Evolutionary conservation across 2,797 vertebrate species (phyloP).

Genomic region (Malacoctenus gilli): DNA sequence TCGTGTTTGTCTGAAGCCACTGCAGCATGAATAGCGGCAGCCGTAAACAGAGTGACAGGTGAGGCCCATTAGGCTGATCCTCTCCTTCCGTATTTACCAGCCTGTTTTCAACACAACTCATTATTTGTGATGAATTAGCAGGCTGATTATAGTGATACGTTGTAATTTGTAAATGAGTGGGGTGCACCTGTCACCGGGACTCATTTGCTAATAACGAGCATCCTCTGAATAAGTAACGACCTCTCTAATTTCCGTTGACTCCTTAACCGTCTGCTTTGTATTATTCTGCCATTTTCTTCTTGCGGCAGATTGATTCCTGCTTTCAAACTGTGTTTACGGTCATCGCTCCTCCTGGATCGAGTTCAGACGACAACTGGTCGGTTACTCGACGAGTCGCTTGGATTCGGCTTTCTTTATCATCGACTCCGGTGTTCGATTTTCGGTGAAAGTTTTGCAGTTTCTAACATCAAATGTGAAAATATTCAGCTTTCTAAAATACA

Average conservation of each 20-base stretch:
- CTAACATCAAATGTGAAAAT: no score
- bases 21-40: constrained; percentile 35
- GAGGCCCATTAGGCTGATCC: constrained; percentile 64
- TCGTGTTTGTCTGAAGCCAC: constrained; percentile 34
- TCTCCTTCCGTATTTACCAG: constrained; percentile 70
- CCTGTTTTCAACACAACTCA: constrained; percentile 75
- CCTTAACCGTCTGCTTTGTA: constrained; percentile 65
- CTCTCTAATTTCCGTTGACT: constrained; percentile 71
- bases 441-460: no score
- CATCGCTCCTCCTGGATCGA: constrained; percentile 18
- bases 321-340: constrained; percentile 25
- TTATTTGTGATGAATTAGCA: constrained; percentile 81
- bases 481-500: no score
- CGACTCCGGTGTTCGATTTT: no score
- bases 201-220: constrained; percentile 77
- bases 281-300: constrained; percentile 69
- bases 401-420: no score
- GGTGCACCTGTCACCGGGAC: constrained; percentile 77
- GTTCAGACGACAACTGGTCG: no score
- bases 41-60: constrained; percentile 49
- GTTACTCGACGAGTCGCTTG: constrained; percentile 11
- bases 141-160: constrained; percentile 79
- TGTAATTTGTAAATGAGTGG: constrained; percentile 78
- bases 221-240: constrained; percentile 78
- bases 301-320: constrained; percentile 46